Evolutionary conservation across 2,888 invertebrate species (phyloP).

Genomic region (Melanotus villosus): DNA sequence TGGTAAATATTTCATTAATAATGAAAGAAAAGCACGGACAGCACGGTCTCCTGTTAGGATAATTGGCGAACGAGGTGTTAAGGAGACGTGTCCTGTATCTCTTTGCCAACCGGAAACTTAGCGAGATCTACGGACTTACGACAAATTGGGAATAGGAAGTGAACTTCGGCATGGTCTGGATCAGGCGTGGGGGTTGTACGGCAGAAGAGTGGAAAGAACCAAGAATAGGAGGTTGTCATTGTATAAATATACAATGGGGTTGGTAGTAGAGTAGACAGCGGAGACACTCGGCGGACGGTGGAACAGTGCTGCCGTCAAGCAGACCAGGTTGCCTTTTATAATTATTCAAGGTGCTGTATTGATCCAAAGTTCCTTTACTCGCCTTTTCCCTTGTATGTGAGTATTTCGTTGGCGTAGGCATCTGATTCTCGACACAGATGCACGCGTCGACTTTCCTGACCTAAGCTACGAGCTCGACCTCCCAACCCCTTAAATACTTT

Average conservation of each 20-base stretch:
- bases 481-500: conserved; percentile 47
- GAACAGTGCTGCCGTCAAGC: conserved; percentile 61
- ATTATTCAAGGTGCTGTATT: conserved; percentile 68
- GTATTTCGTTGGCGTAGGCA: conserved; percentile 55
- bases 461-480: conserved; percentile 49
- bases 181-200: not conserved
- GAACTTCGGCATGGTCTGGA: conserved; percentile 25
- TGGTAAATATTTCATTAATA: conserved; percentile 35
- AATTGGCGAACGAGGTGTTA: conserved; percentile 32
- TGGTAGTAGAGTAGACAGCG: conserved; percentile 42
- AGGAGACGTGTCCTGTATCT: conserved; percentile 26
- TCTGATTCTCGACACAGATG: conserved; percentile 53
- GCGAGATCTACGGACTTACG: conserved; percentile 20
- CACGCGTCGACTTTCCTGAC: conserved; percentile 54
- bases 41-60: not conserved
- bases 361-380: conserved; percentile 65
- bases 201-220: not conserved
- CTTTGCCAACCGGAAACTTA: conserved; percentile 21
- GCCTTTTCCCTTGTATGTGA: conserved; percentile 58
- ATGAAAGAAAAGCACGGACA: conserved; percentile 6
- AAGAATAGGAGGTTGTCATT: conserved; percentile 34
- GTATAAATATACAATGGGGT: conserved; percentile 40
- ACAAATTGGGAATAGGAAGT: conserved; percentile 28
- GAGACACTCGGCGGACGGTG: conserved; percentile 60
- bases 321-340: conserved; percentile 67